phyloP scores from a whole-genome alignment of 2,888 invertebrate genomes.

The Sericinus montela region DNA sequence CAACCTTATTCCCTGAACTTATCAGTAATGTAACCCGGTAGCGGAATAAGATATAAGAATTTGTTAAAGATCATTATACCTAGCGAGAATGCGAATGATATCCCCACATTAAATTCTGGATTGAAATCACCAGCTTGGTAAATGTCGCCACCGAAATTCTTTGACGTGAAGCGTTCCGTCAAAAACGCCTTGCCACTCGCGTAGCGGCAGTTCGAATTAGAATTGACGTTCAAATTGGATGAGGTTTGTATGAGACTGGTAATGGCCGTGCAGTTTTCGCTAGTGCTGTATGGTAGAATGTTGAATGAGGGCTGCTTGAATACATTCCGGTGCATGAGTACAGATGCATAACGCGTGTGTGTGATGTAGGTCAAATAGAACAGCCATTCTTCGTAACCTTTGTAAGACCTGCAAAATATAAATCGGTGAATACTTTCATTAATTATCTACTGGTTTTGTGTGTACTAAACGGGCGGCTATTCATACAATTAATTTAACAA shows the following conservation, averaged over 20 bases:
- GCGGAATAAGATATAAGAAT: conserved; percentile 89
- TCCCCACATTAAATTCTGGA: conserved; percentile 87
- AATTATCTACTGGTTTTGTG: not conserved
- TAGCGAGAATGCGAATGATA: conserved; percentile 89
- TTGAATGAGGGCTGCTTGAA: conserved; percentile 80
- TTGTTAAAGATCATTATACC: conserved; percentile 91
- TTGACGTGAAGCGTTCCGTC: conserved; percentile 83
- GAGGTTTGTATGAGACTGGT: conserved; percentile 77
- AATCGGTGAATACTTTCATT: not conserved
- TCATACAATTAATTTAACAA: no score
- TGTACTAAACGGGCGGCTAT: no score
- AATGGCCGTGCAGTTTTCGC: conserved; percentile 77
- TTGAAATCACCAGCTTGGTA: conserved; percentile 81
- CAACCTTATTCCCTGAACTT: conserved; percentile 85
- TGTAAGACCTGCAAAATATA: conserved; percentile 81
- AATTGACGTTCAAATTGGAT: conserved; percentile 63
- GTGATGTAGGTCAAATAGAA: conserved; percentile 89
- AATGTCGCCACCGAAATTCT: conserved; percentile 74
- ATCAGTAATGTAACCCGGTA: conserved; percentile 90
- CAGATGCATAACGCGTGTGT: conserved; percentile 88
- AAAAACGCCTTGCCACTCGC: conserved; percentile 85
- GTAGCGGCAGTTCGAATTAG: conserved; percentile 82
- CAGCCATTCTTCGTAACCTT: conserved; percentile 89
- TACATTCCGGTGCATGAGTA: conserved; percentile 85
- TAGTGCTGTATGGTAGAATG: conserved; percentile 70